These are phyloP conservation scores for Lasaia peninsularis DNA, from an alignment of 1,140 invertebrate genomes.

Conservation along the genomic window DNA sequence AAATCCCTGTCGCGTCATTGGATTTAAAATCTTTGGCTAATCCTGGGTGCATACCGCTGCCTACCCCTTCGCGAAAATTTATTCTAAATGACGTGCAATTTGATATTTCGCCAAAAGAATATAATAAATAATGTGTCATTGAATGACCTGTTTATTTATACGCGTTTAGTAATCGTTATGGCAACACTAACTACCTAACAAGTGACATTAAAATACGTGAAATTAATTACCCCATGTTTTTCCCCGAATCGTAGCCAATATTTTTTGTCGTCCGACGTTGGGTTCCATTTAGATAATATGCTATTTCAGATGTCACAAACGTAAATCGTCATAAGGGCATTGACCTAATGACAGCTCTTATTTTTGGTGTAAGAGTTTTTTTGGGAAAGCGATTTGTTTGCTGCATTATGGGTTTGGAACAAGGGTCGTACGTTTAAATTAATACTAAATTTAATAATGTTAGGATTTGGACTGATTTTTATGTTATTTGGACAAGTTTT, in stretches of 20 bases:
- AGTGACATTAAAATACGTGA: constrained; percentile 7
- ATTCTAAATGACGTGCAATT: no score
- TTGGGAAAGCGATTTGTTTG: neutral
- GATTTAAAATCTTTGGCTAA: no score
- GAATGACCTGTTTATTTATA: constrained; percentile 5
- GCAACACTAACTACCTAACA: constrained; percentile 2
- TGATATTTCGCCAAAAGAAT: no score
- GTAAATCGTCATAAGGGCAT: constrained; percentile 5
- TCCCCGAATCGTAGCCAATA: constrained; percentile 7
- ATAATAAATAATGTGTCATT: no score
- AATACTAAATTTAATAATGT: no score
- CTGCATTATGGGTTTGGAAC: neutral
- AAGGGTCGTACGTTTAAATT: neutral
- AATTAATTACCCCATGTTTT: constrained; percentile 6
- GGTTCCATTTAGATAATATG: constrained; percentile 9
- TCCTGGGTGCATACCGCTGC: no score
- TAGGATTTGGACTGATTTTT: no score
- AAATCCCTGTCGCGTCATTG: no score
- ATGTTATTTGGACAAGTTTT: no score
- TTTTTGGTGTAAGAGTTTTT: constrained; percentile 12
- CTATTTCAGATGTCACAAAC: constrained; percentile 11
- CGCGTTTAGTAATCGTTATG: neutral
- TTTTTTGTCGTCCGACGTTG: constrained; percentile 5
- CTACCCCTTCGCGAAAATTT: no score
- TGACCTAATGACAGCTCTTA: constrained; percentile 13